Evolutionary conservation across 2,888 invertebrate genomes (phyloP), one percentile per base, ranked within the genome.

Genomic region (Cosmia pyralina): DNA sequence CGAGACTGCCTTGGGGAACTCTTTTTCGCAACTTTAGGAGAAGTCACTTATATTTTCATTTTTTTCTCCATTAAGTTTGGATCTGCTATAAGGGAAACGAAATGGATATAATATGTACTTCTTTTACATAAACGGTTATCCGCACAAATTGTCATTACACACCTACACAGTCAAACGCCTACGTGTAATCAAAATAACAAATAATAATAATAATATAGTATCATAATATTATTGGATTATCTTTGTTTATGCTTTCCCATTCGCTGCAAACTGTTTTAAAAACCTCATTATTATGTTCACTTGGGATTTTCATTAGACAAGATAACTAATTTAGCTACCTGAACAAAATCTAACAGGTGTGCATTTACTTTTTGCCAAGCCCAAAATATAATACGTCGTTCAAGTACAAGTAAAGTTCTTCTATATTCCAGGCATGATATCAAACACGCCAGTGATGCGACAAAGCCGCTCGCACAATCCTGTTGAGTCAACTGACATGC

Each of bases 401-500:
- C 0, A n/a, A 46, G 58, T 77, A 22, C 46, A 46, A 59, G 15
- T 38, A n/a, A 34, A 38, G 4, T 13, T 65, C 55, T 59, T 69
- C 50, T 65, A 58, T 53, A 82, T 93, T 94, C 53, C 93, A 96
- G 96, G 88, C 87, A 89, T 94, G 84, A 92, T 95, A 87, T 90
- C 92, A 73, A 95, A 93, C 85, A 92, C 94, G 79, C 91, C 93
- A 69, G 81, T 94, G 72, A 91, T 95, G 92, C 93, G 95, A 15
- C 92, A 93, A 69, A 91, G 87, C 79, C 93, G 93, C 17, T 84
- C 91, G 4, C 94, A 93, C 81, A 92, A 93, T 77, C 89, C 93
- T 0, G 94, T 94, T 0, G 96, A 96, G 79, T 94, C 96, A 2
- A 93, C 94, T 4, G 95, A 95, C 55, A 90, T 94, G 77, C 95